Evolutionary conservation across 1,140 invertebrate species (phyloP).

Genomic region (Microvelia longipes): DNA sequence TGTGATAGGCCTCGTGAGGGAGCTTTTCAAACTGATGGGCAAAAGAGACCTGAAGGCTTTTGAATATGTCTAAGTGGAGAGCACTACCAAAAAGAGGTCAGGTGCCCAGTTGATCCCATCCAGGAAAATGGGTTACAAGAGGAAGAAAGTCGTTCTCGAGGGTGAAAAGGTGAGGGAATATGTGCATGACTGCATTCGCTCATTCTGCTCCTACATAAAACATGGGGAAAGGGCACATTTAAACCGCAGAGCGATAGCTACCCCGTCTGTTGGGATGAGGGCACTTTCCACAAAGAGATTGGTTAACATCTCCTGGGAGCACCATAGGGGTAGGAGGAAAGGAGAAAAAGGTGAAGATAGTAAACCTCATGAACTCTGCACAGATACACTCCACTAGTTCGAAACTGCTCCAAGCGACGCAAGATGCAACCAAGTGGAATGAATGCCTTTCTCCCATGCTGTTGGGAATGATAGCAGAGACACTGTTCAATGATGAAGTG

Average conservation of each 20-base stretch:
- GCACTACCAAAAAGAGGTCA: no score
- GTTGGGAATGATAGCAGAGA: background rate
- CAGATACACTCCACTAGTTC: background rate
- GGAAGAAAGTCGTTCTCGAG: no score
- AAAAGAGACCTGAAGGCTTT: no score
- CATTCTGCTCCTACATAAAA: constrained; percentile 4
- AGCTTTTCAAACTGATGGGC: background rate
- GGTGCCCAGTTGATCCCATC: background rate
- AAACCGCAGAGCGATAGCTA: background rate
- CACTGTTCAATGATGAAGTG: background rate
- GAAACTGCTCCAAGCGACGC: background rate
- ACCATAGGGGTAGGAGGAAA: constrained; percentile 1
- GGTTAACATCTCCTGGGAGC: no score
- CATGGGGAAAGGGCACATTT: constrained; percentile 5
- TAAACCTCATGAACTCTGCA: background rate
- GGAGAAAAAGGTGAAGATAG: constrained; percentile 4
- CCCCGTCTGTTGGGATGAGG: background rate
- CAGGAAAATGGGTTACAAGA: background rate
- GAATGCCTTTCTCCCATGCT: background rate
- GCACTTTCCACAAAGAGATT: no score
- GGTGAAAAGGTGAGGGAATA: background rate
- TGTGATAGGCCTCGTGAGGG: background rate
- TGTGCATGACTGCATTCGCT: background rate
- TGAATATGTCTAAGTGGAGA: no score
- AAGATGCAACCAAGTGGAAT: background rate